These are phyloP conservation scores for Peromyscus attwateri DNA, from an alignment of 2,797 vertebrate species.

Conservation along the genomic window DNA sequence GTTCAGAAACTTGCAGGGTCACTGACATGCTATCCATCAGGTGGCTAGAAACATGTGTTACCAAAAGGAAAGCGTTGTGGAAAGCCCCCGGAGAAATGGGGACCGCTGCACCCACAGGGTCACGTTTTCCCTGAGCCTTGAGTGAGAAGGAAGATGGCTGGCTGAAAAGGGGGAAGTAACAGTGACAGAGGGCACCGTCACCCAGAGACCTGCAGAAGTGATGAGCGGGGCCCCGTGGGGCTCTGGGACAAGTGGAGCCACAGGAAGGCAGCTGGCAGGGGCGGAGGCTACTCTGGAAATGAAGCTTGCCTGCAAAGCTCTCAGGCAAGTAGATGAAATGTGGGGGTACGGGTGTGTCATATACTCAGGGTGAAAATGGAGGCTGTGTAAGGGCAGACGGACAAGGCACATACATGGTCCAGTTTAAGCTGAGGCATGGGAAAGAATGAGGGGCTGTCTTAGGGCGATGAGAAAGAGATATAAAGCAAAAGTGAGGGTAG, in stretches of 20 bases:
- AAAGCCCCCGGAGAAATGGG: background rate
- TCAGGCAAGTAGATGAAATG: background rate
- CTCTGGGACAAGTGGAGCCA: background rate
- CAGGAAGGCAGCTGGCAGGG: background rate
- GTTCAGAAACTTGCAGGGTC: background rate
- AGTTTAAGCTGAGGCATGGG: background rate
- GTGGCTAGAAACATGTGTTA: background rate
- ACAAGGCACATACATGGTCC: background rate
- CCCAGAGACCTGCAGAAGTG: background rate
- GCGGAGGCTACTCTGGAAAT: background rate
- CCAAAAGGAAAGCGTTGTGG: background rate
- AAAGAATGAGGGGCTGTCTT: background rate
- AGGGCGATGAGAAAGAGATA: background rate
- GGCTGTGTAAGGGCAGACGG: background rate
- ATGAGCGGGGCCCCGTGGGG: background rate
- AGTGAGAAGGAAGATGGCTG: no score
- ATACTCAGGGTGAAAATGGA: background rate
- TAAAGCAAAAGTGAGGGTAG: background rate
- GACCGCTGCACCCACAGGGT: background rate
- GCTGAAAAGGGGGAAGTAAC: background rate
- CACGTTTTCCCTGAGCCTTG: background rate
- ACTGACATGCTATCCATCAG: background rate
- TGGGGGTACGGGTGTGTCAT: accelerated
- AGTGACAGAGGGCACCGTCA: background rate
- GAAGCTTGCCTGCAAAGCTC: background rate